Base-by-base conservation (phyloP, 2,113 vertebrate genomes). In the Onychostruthus taczanowskii region DNA sequence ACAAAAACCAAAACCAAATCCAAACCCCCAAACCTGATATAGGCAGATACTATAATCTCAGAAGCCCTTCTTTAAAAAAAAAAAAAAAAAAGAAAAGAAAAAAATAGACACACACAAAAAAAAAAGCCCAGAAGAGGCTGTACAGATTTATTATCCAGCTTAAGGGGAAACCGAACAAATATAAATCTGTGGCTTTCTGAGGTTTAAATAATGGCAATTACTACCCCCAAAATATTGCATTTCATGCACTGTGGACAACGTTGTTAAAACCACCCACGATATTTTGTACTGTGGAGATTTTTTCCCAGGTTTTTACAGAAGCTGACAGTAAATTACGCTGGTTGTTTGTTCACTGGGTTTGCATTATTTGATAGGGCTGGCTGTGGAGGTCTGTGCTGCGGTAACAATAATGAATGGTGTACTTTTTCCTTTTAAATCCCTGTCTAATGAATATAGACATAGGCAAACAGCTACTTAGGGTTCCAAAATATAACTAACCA, bases 361-460 rank as follows among this genome's bases (percentile, higher is more conserved):
- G 64, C 90, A 90, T 92, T 84, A 94, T 84, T 76, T 80, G 87
- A 84, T 94, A 76, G 89, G 84, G 84, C 82, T 90, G 46, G 82
- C 52, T 82, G 73, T 53, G 72, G 92, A 95, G 61, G 35, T 56
- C 72, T 90, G 64, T 23, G 24, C 87, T 96, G 89, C 2, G 41
- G 95, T 86, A 95, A 95, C 83, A 91, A 87, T 87, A 97, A 95
- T 85, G 20, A 96, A 94, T 91, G 80, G 82, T 84, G 89, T 78
- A 76, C 67, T 80, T 92, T 86, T 94, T 89, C 50, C 73, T 95
- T 97, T 97, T 95, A 96, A 93, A 96, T 84, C 82, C 89, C 84
- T 93, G 81, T 61, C 87, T 95, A 97, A 97, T 94, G 95, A 95
- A 96, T 97, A 97, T 82, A 96, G 96, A 96, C 96, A 83, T 67